Base-by-base conservation (phyloP, 1,140 invertebrate species). In the Drosophila watanabei region DNA sequence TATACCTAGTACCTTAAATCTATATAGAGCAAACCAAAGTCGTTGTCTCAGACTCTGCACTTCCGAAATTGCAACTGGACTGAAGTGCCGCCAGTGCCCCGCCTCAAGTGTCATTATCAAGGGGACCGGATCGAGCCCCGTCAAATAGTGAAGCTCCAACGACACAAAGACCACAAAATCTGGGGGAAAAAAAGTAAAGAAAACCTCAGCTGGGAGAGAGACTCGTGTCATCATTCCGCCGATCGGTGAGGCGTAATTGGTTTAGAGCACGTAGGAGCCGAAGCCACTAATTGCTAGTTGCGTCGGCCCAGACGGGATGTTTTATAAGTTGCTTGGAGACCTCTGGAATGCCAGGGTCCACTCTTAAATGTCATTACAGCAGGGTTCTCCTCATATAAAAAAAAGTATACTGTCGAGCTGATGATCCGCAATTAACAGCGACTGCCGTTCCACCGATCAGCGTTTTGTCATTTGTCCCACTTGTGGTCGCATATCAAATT, bases 211-310 rank as follows among this genome's bases (percentile, higher is more conserved):
- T 5, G 1, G 14, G 5, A 24, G 7, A 54, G 20, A 39, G 77
- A 79, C 83, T 82, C 79, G 83, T 86, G 83, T 85, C 82, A 87
- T 85, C 82, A 87, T 68, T 71, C 63, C 61, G 24, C 24, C 24
- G 24, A 24, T 24, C 24, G 24, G 24, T 24, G 24, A 24, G 24
- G 24, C 24, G 59, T 84, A 85, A 85, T 85, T 84, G 82, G 82
- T 84, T 77, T 77, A 84, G 54, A 77, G 81, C 82, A 85, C 82
- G 82, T 83, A 83, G 68, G 65, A 43, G 37, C 24, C 45, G 35
- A 51, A 43, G 60, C 63, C 71, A 58, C 64, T 87, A 87, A 87
- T 87, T 83, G 63, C 76, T 77, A 79, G 70, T 82, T 66, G 24
- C 61, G 39, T 28, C 65, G 46, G 28, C 33, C 51, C 39, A 61